Evolutionary conservation across 37 sponge, comb jelly and placozoan species (phyloP), one percentile per base, ranked within the genome.

Genomic region (Eunapius fragilis): DNA sequence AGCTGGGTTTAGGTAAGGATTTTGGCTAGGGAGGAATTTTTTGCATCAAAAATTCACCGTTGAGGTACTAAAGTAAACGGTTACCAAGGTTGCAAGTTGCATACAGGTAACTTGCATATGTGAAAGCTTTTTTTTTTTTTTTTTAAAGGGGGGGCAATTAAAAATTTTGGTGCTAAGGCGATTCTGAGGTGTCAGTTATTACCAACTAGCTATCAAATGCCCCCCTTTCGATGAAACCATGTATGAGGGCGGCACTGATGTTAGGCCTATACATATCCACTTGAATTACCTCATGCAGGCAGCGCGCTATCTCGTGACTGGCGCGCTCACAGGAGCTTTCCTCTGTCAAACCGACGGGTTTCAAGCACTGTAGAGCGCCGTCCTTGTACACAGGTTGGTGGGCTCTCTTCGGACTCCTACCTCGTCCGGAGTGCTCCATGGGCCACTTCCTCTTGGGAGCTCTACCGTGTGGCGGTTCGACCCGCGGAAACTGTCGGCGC

Each of bases 271-370:
- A 41, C 74, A n/a, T n/a, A n/a, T n/a, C n/a, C n/a, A n/a, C n/a
- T n/a, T n/a, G n/a, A n/a, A n/a, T 68, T 67, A 89, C 89, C 72
- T 89, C 89, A 30, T 84, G 79, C 78, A 89, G 34, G 45, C 89
- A 89, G 25, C 79, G 28, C 10, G 89, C 85, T 4, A 89, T 23
- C 79, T 84, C 80, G 37, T 37, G 19, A 58, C 58, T 58, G 58
- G 58, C 58, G 58, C 17, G 14, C 58, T 58, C 19, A 11, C 19
- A 17, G 7, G 7, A 11, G 58, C 19, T 58, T 11, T 58, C 22
- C 58, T 11, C 58, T 12, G 58, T 19, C 58, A 58, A 11, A 58
- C 58, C 58, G 19, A 13, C 58, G 14, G 17, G 19, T 0, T 17
- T 58, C 58, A 10, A 17, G 58, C 58, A 58, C 58, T 58, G 58